Percentiles rank a stretch among this genome's conserved stretches.
These are phyloP conservation scores for Microplitis demolitor DNA, from an alignment of 1,140 invertebrate genomes.

Conservation along the genomic window DNA sequence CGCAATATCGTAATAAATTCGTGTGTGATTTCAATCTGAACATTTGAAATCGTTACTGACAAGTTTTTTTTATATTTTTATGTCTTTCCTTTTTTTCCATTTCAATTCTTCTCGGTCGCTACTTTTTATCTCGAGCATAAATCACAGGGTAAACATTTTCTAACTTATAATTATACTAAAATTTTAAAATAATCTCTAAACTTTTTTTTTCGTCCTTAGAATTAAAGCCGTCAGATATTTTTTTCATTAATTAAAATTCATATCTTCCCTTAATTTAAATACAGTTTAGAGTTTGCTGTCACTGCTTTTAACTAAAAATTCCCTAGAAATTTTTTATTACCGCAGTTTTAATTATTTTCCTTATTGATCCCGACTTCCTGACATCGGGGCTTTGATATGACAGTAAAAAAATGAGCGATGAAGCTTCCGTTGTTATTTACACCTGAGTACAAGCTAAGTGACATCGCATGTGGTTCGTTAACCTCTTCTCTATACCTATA, in stretches of 20 bases:
- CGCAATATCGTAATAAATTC: no score
- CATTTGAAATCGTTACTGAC: no score
- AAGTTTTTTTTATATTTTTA: no score
- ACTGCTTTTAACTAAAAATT: not conserved
- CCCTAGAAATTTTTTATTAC: not conserved
- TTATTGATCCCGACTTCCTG: not conserved
- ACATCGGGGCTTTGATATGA: not conserved
- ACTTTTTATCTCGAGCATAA: no score
- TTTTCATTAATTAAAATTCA: no score
- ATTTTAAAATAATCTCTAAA: not conserved
- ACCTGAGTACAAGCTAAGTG: not conserved
- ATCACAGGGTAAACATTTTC: no score
- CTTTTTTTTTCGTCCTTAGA: not conserved
- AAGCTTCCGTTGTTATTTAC: not conserved
- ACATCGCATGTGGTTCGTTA: slow-evolving; percentile 4
- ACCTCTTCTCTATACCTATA: not conserved
- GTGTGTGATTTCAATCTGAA: no score
- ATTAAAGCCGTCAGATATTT: no score
- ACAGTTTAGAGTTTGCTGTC: no score
- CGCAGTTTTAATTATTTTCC: not conserved
- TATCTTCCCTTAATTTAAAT: no score
- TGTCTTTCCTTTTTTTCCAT: no score
- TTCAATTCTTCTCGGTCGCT: no score
- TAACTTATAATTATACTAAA: not conserved
- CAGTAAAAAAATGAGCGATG: not conserved